These are phyloP conservation scores for Hetaerina titia DNA, from an alignment of 2,888 invertebrate genomes.

Conservation along the genomic window DNA sequence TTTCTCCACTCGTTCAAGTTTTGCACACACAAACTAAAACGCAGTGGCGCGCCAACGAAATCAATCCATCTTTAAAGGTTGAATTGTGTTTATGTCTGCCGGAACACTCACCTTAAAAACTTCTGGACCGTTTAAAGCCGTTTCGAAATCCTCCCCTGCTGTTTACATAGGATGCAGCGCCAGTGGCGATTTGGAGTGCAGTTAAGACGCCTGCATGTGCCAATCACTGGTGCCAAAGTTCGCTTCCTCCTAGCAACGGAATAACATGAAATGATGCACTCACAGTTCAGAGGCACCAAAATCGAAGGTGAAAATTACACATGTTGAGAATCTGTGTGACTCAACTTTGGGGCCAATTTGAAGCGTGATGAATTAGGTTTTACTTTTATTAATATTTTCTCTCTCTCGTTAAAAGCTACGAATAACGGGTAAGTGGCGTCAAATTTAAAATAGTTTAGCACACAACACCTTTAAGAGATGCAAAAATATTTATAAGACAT, in stretches of 20 bases:
- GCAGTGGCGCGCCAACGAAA: background rate
- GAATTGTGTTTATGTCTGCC: background rate
- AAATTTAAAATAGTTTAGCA: too few relatives aligned
- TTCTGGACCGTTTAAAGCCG: background rate
- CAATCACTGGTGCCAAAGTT: background rate
- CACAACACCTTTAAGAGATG: too few relatives aligned
- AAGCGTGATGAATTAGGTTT: too few relatives aligned
- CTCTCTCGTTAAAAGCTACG: too few relatives aligned
- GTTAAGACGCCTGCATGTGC: background rate
- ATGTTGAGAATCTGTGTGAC: too few relatives aligned
- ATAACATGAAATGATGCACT: background rate
- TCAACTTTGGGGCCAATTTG: too few relatives aligned
- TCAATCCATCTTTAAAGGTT: background rate
- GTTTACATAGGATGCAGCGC: slow-evolving; percentile 44
- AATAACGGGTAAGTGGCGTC: too few relatives aligned
- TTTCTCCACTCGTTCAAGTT: too few relatives aligned
- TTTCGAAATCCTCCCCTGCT: background rate
- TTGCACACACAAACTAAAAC: too few relatives aligned
- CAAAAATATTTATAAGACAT: too few relatives aligned
- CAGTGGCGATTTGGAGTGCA: background rate
- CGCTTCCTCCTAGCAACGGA: background rate
- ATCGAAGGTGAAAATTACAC: too few relatives aligned
- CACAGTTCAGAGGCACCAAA: background rate
- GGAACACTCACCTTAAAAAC: background rate
- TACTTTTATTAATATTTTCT: too few relatives aligned